Percentiles rank a stretch among this genome's conserved stretches.
Evolutionary conservation across 2,113 vertebrate genomes (phyloP).

Genomic region (Thryonomys swinderianus): DNA sequence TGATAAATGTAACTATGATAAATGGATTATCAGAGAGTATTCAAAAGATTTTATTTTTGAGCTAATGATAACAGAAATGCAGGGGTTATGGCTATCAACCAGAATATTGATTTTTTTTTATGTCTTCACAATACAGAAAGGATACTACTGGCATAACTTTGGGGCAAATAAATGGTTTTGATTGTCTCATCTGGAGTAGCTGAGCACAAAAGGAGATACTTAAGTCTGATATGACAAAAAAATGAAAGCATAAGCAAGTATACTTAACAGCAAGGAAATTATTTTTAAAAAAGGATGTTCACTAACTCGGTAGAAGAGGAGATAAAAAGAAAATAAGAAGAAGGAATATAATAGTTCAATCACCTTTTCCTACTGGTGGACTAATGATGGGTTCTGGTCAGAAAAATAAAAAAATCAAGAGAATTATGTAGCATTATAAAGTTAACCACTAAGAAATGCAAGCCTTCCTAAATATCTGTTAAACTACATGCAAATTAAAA

Average conservation of each 20-base stretch:
- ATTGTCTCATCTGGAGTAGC: background rate
- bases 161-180: background rate
- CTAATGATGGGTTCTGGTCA: background rate
- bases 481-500: conserved; percentile 19
- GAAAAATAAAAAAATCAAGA: conserved; percentile 35
- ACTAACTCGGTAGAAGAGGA: background rate
- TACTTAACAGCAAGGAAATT: background rate
- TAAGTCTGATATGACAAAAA: background rate
- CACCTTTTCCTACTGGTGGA: background rate
- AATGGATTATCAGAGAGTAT: background rate
- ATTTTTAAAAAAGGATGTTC: background rate
- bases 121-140: background rate
- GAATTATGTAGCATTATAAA: background rate
- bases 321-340: background rate
- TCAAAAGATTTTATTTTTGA: background rate
- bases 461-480: background rate
- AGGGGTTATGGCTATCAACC: background rate
- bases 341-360: background rate
- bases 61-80: background rate
- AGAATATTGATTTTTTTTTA: background rate
- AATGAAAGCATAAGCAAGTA: background rate
- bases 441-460: background rate
- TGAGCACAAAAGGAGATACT: background rate
- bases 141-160: background rate
- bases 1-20: background rate